These are phyloP conservation scores for Porphyrio hochstetteri DNA, from an alignment of 2,113 vertebrate genomes.

Conservation along the genomic window DNA sequence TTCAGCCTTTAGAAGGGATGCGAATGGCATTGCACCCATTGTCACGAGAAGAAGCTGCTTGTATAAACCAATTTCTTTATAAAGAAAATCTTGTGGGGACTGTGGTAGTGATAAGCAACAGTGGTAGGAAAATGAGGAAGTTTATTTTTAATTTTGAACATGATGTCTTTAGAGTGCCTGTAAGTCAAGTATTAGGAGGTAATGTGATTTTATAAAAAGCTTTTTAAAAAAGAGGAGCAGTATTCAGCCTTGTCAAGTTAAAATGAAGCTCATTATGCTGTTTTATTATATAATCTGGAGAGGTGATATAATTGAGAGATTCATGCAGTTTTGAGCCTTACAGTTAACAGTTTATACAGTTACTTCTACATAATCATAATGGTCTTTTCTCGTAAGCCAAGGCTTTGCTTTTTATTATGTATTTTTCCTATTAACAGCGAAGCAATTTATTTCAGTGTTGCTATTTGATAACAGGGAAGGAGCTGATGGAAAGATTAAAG, in stretches of 20 bases:
- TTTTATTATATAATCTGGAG: constrained; percentile 33
- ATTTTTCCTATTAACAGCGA: not conserved
- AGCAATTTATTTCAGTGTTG: not conserved
- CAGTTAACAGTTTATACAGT: not conserved
- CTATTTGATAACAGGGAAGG: not conserved
- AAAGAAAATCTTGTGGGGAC: constrained; percentile 11
- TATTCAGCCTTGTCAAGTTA: constrained; percentile 37
- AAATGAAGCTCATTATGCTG: constrained; percentile 40
- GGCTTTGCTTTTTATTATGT: not conserved
- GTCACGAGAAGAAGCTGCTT: not conserved
- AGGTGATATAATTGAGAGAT: constrained; percentile 46
- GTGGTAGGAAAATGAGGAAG: constrained; percentile 11
- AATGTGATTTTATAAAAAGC: constrained; percentile 49
- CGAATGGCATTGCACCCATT: not conserved
- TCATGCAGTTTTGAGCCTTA: not conserved
- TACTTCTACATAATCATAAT: not conserved
- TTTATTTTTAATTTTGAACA: constrained; percentile 59
- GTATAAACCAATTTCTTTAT: constrained; percentile 7
- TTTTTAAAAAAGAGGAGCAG: constrained; percentile 28
- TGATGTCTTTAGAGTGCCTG: constrained; percentile 32
- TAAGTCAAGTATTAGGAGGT: constrained; percentile 36
- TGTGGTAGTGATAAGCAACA: not conserved
- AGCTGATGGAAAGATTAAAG: not conserved
- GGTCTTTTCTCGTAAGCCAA: not conserved
- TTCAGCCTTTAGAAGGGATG: not conserved